Base-by-base conservation (phyloP, 1,140 invertebrate genomes). In the Eciton burchellii region DNA sequence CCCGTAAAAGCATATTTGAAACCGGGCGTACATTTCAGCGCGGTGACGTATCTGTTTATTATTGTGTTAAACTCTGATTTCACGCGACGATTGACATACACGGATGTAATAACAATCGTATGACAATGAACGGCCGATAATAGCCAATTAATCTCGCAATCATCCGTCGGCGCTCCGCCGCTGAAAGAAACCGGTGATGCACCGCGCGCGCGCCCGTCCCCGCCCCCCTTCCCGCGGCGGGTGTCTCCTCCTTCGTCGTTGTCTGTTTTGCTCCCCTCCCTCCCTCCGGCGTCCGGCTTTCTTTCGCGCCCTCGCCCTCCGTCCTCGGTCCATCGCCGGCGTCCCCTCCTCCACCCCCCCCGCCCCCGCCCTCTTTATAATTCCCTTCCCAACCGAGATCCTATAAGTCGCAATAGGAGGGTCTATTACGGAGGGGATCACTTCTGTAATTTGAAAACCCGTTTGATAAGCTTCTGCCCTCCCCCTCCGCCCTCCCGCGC, bases 371-470 rank as follows among this genome's bases (percentile, higher is more conserved):
- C n/a, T 63, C 66, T 88, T 88, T 88, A 88, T 88, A 88, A 88
- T 88, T 85, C 87, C 73, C 76, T 85, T 76, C 74, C 76, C 74
- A 72, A 85, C 70, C 86, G 86, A 85, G 86, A 88, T 88, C 87
- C 87, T 89, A 88, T 88, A 88, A 89, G 88, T 89, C 84, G 84
- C 88, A 87, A 89, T 88, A 89, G 88, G 79, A 79, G 86, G 89
- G 88, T 89, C 88, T 87, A 89, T 89, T 89, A 89, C 87, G 70
- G 74, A 77, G 88, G 82, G 88, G 88, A 89, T 89, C 88, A 89
- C 87, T 86, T 86, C 84, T 89, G 88, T 89, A 89, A 89, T 89
- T 89, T 88, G 87, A 89, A 89, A 89, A 89, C 88, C 77, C 87
- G 84, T 88, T 88, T 89, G 87, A 88, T 88, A 89, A 89, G 86